These are phyloP conservation scores for Protaetia brevitarsis DNA, from an alignment of 1,140 invertebrate species.

Conservation along the genomic window DNA sequence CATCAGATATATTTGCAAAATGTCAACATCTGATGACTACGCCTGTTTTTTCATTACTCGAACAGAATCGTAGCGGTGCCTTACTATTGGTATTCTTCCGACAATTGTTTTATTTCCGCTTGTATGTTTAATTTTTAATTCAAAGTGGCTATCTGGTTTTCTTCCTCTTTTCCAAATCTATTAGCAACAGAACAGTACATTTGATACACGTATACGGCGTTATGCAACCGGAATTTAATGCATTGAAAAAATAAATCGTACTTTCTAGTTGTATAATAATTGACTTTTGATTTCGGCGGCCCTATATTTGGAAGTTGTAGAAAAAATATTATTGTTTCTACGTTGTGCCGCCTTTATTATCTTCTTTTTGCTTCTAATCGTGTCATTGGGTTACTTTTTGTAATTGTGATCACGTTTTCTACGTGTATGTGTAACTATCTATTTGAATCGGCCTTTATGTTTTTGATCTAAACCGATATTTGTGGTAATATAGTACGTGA, in stretches of 20 bases:
- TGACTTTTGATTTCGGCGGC: slow-evolving; percentile 1
- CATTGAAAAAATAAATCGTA: not conserved
- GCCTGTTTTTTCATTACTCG: no score
- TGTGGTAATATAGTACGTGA: no score
- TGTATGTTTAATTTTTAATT: slow-evolving; percentile 8
- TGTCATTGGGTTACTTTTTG: not conserved
- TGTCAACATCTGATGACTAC: no score
- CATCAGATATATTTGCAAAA: no score
- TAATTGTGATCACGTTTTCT: not conserved
- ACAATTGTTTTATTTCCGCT: not conserved
- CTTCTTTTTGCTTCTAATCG: not conserved
- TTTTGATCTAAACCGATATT: not conserved
- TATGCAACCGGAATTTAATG: not conserved
- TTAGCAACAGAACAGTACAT: not conserved
- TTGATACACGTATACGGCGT: not conserved
- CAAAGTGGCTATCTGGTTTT: not conserved
- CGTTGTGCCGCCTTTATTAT: not conserved
- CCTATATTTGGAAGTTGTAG: not conserved
- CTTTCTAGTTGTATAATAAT: not conserved
- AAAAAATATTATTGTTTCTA: not conserved
- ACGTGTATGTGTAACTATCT: not conserved
- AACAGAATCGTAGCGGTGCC: no score
- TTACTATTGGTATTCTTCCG: not conserved
- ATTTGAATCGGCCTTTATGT: not conserved
- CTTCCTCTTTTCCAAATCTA: slow-evolving; percentile 11